Evolutionary conservation across 2,113 vertebrate species (phyloP), one percentile per base, ranked within the genome.

Genomic region (Nibea albiflora): DNA sequence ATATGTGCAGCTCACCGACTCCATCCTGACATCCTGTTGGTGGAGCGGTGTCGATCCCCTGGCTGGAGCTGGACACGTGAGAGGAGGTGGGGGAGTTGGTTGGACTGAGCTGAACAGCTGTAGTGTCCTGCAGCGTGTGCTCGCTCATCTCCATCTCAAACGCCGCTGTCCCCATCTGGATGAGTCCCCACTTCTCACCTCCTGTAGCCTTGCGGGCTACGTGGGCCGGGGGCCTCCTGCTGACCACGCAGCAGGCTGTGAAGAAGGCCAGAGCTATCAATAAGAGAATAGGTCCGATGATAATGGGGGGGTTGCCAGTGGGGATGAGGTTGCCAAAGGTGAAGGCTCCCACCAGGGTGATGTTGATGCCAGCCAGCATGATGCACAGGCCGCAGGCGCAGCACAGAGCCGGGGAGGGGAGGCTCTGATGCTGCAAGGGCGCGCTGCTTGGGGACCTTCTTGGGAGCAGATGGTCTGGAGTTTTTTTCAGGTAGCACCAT

Each of bases 111-210:
- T 98, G 98, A 57, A 99, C 95, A 0, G 96, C 97, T 0, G 97
- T 99, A 42, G 97, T 98, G 88, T 99, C 98, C 94, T 98, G 98
- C 54, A 97, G 95, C 0, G 97, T 98, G 93, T 97, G 97, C 80
- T 99, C 98, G 0, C 98, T 98, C 20, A 96, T 97, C 90, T 99
- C 98, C 81, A 99, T 97, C 79, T 99, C 98, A 53, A 99, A 97
- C 7, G 96, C 94, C 0, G 95, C 95, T 2, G 91, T 92, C n/a
- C 96, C 95, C n/a, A 95, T 90, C 75, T 92, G 93, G 88, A 96
- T 94, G 73, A 96, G 91, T 0, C 95, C 95, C 49, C 94, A 95
- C 81, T 94, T 95, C 19, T 95, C 93, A 0, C 91, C 94, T 0
- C 93, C 89, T 1, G 95, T 92, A 60, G 90, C 89, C 64, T 56